A percentile compares a stretch with the other conserved stretches of the same genome.
phyloP scores from a whole-genome alignment of 2,113 vertebrate species.

The Egretta garzetta region DNA sequence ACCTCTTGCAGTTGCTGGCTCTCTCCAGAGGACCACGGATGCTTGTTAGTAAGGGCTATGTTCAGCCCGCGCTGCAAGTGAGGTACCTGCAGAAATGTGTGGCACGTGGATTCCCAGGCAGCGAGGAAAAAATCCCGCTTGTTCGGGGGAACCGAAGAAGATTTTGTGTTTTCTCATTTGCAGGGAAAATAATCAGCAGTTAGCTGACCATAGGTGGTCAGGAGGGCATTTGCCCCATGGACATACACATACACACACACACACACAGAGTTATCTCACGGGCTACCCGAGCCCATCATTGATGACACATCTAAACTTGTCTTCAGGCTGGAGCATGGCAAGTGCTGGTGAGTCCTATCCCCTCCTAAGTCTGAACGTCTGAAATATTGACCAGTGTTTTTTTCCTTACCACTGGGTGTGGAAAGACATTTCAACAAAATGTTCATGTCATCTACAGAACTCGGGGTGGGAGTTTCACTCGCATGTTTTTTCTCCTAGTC shows the following conservation, averaged over 20 bases:
- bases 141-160: not conserved
- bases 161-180: not conserved
- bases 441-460: not conserved
- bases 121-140: not conserved
- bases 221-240: not conserved
- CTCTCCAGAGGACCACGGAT: not conserved
- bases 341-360: not conserved
- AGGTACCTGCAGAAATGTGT: not conserved
- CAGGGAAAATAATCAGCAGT: not conserved
- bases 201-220: not conserved
- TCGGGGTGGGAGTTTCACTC: not conserved
- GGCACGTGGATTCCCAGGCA: not conserved
- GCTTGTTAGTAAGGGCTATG: not conserved
- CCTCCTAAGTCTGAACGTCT: not conserved
- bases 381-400: not conserved
- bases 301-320: not conserved
- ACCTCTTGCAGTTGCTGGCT: not conserved
- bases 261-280: not conserved
- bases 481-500: not conserved
- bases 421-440: not conserved
- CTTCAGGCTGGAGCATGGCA: not conserved
- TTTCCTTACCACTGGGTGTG: constrained; percentile 19
- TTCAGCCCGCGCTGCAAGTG: not conserved
- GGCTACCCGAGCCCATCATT: not conserved
- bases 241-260: not conserved